phyloP scores from a whole-genome alignment of 2,113 vertebrate species.

The Tragelaphus strepsiceros region DNA sequence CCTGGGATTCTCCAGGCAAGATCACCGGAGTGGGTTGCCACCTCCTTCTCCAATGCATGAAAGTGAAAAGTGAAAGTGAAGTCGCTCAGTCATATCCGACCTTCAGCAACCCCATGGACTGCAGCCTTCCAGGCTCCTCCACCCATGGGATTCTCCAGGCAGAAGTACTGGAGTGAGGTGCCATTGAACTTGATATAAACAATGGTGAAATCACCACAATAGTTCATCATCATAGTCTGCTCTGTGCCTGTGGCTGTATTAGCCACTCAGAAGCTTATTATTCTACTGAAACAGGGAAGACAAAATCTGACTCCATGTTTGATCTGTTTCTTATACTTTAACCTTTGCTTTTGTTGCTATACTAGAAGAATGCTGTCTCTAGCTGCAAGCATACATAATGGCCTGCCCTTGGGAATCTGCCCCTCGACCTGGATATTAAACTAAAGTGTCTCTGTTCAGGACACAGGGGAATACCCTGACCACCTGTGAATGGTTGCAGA shows the following conservation, averaged over 20 bases:
- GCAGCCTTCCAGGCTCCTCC: no score
- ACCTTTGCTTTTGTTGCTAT: not conserved
- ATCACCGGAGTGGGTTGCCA: no score
- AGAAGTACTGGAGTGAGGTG: no score
- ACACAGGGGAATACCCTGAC: not conserved
- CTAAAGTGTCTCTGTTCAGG: not conserved
- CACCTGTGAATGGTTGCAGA: not conserved
- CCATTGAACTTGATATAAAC: not conserved
- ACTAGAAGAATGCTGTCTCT: not conserved
- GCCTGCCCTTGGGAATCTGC: not conserved
- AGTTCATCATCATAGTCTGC: not conserved
- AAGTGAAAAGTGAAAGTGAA: no score
- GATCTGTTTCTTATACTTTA: not conserved
- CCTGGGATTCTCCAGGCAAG: no score
- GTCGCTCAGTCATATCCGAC: no score
- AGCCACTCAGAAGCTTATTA: not conserved
- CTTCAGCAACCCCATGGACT: no score
- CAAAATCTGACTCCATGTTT: not conserved
- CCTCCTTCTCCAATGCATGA: no score
- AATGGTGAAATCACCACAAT: not conserved
- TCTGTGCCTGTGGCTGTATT: not conserved
- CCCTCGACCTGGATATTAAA: not conserved
- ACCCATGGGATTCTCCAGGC: no score
- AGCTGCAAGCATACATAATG: not conserved
- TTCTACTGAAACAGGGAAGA: not conserved